A percentile compares a stretch with the other conserved stretches of the same genome.
Evolutionary conservation across 2,888 invertebrate genomes (phyloP).

Genomic region (Brachyptera risi): DNA sequence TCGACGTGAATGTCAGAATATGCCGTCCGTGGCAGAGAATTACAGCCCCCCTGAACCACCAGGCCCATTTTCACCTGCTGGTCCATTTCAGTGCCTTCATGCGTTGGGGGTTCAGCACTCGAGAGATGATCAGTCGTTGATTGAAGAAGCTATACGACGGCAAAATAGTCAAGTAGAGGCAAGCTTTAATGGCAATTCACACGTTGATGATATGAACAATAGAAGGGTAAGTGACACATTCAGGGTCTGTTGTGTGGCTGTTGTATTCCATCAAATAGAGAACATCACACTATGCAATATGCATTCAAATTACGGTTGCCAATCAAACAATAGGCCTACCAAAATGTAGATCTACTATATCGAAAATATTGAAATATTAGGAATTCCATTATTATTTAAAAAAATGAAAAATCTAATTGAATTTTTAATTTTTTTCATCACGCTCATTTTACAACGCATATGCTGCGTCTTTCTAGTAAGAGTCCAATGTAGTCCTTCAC

Average conservation of each 20-base stretch:
- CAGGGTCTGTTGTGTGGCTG: neutral
- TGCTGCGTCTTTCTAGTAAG: too few relatives aligned
- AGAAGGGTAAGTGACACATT: constrained; percentile 46
- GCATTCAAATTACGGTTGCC: too few relatives aligned
- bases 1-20: constrained; percentile 29
- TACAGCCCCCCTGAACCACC: constrained; percentile 52
- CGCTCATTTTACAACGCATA: too few relatives aligned
- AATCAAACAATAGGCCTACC: too few relatives aligned
- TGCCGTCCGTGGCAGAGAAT: constrained; percentile 40
- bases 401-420: too few relatives aligned
- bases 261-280: too few relatives aligned
- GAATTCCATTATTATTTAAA: too few relatives aligned
- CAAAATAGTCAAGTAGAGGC: constrained; percentile 45
- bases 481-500: too few relatives aligned
- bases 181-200: constrained; percentile 39
- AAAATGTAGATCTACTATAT: too few relatives aligned
- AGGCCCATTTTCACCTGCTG: constrained; percentile 53
- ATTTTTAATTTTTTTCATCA: too few relatives aligned
- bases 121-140: constrained; percentile 39
- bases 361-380: too few relatives aligned
- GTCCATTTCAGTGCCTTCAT: constrained; percentile 58
- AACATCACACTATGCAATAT: too few relatives aligned
- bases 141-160: constrained; percentile 48
- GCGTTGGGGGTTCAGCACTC: constrained; percentile 45
- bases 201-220: constrained; percentile 40